Base-by-base conservation (phyloP, 2,888 invertebrate species). In the Chromoteleia sp. region DNA sequence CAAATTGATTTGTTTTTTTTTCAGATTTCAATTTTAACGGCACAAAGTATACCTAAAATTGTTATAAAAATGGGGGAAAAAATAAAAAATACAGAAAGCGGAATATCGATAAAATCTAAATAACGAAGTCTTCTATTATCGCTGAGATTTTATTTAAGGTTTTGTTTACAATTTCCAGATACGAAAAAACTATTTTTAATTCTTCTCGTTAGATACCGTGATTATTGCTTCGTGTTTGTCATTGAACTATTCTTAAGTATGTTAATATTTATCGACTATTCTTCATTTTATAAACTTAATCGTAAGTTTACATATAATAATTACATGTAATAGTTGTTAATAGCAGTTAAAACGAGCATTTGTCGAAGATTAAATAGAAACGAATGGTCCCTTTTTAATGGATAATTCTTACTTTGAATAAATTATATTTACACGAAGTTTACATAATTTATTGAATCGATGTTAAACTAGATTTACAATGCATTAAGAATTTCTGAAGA, bases 401-500 rank as follows among this genome's bases (percentile, higher is more conserved):
- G 3, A 15, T 15, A 6, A 41, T 7, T 41, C 5, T 43, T 7
- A 43, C 43, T 19, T 17, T 19, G 7, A 17, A 17, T 43, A 43
- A 48, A 48, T 48, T 48, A 12, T 54, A 25, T 33, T 33, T 33
- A 21, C 12, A 54, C 5, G 33, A n/a, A 12, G 33, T 54, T 54
- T 30, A 30, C 30, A 52, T 52, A 52, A 52, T 56, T 36, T 39
- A 56, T 56, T 36, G 21, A 58, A 41, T 25, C 15, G 39, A 58
- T 58, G 15, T 58, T 41, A 25, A 41, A 30, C 41, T 41, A 41
- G 14, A 21, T 41, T 21, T 25, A 58, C 58, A 58, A 41, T 39
- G 33, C 56, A 56, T 56, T 56, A 56, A 39, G 56, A 39, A 56
- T 39, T 56, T 56, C 36, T 36, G 12, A 21, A 50, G 39, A 56